phyloP scores from a whole-genome alignment of 2,797 vertebrate genomes.

The Helostoma temminkii region DNA sequence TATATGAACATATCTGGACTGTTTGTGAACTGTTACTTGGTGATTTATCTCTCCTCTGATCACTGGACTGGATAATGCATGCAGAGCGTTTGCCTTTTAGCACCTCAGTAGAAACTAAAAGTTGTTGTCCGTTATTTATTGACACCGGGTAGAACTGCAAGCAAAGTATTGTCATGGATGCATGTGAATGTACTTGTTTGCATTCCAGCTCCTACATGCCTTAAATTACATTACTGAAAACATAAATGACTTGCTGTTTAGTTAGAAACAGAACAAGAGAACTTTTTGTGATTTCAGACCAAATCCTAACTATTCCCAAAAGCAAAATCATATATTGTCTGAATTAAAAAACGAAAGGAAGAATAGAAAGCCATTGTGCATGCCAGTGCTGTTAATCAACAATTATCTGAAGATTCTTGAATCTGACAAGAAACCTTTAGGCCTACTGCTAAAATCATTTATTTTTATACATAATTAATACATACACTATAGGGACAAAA shows the following conservation, averaged over 20 bases:
- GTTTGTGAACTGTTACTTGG: no score
- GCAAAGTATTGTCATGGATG: conserved; percentile 25
- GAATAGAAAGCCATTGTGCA: neutral
- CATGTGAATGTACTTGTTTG: conserved; percentile 31
- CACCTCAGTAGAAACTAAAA: neutral
- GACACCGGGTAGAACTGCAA: neutral
- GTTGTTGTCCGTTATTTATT: conserved; percentile 26
- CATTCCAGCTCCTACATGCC: conserved; percentile 48
- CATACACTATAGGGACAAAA: no score
- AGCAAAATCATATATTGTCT: neutral
- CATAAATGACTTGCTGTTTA: neutral
- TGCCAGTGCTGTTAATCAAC: neutral
- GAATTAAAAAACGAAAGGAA: neutral
- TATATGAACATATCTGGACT: neutral
- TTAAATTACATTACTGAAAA: conserved; percentile 22
- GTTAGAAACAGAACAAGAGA: conserved; percentile 1
- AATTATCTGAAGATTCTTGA: neutral
- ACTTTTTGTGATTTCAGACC: neutral
- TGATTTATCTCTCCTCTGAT: neutral
- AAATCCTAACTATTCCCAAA: neutral
- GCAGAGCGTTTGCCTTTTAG: neutral
- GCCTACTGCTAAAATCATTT: neutral
- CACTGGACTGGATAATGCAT: neutral
- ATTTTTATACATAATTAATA: no score
- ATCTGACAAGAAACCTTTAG: neutral